These are phyloP conservation scores for Cyclura pinguis DNA, from an alignment of 2,797 vertebrate species.

Conservation along the genomic window DNA sequence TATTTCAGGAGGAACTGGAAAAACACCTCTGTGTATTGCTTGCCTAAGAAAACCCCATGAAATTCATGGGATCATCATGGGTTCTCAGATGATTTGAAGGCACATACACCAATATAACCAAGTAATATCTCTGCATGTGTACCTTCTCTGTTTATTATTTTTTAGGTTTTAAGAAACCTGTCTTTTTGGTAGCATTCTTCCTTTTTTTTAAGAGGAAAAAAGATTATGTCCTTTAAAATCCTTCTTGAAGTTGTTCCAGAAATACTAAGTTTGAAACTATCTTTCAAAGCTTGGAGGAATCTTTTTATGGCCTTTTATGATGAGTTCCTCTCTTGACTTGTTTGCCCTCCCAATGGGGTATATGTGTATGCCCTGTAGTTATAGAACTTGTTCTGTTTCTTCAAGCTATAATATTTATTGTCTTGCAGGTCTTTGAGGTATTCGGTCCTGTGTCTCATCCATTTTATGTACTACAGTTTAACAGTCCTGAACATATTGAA, in stretches of 20 bases:
- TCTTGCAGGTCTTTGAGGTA: conserved; percentile 91
- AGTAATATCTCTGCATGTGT: not conserved
- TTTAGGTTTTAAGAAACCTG: not conserved
- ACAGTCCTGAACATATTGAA: conserved; percentile 85
- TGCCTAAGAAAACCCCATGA: no score
- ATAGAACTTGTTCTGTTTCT: not conserved
- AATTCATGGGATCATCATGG: no score
- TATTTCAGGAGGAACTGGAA: no score
- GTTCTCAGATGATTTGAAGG: no score
- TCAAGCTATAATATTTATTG: conserved; percentile 45
- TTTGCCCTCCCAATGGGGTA: not conserved
- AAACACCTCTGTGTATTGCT: no score
- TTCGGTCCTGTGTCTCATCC: conserved; percentile 94
- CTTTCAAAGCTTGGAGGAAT: not conserved
- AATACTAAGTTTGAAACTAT: not conserved
- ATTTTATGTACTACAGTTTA: conserved; percentile 91
- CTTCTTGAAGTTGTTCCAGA: not conserved
- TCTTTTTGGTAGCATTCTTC: not conserved
- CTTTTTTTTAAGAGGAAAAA: not conserved
- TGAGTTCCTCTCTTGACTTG: not conserved
- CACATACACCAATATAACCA: not conserved
- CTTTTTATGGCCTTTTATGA: not conserved
- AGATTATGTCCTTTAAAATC: not conserved
- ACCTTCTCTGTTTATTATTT: not conserved
- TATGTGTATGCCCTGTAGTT: not conserved